Percentiles rank a stretch among this genome's conserved stretches.
Conservation (phyloP, 1,140 invertebrate genomes). For the Lethrus apterus region DNA sequence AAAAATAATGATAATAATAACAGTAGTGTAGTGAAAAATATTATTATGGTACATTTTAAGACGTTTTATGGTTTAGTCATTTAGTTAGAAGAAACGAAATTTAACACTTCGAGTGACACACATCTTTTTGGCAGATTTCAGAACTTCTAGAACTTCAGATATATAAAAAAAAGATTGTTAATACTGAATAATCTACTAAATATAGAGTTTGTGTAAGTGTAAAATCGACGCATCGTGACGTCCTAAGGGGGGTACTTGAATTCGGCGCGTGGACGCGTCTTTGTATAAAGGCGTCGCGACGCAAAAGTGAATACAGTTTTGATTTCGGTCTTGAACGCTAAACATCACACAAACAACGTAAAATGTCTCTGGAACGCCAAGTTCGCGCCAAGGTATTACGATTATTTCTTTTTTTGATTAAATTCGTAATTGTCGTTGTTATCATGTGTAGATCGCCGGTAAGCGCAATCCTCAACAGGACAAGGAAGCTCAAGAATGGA, state of each 20-base stretch:
- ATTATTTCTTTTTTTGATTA: background rate
- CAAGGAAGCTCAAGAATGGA: constrained; percentile 84
- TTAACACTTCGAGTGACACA: too few relatives aligned
- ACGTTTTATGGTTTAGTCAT: too few relatives aligned
- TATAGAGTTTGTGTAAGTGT: constrained; percentile 24
- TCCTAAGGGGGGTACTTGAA: constrained; percentile 10
- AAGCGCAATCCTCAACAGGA: constrained; percentile 86
- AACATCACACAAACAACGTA: constrained; percentile 7
- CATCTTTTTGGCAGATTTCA: constrained; percentile 3
- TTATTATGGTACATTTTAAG: too few relatives aligned
- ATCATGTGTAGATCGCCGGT: constrained; percentile 63
- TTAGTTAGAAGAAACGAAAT: too few relatives aligned
- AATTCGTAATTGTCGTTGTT: constrained; percentile 14
- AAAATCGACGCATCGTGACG: constrained; percentile 3
- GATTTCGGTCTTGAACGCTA: background rate
- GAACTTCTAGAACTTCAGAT: constrained; percentile 2
- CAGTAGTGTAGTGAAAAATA: too few relatives aligned
- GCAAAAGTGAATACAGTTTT: constrained; percentile 21
- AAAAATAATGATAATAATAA: too few relatives aligned
- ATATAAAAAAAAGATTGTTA: constrained; percentile 13
- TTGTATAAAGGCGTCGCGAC: constrained; percentile 32
- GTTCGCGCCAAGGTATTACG: constrained; percentile 64
- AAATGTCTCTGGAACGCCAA: constrained; percentile 74
- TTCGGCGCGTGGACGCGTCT: constrained; percentile 15
- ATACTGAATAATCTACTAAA: constrained; percentile 35